Conservation (phyloP, 2,113 vertebrate genomes). For the Hemiprocne comata region DNA sequence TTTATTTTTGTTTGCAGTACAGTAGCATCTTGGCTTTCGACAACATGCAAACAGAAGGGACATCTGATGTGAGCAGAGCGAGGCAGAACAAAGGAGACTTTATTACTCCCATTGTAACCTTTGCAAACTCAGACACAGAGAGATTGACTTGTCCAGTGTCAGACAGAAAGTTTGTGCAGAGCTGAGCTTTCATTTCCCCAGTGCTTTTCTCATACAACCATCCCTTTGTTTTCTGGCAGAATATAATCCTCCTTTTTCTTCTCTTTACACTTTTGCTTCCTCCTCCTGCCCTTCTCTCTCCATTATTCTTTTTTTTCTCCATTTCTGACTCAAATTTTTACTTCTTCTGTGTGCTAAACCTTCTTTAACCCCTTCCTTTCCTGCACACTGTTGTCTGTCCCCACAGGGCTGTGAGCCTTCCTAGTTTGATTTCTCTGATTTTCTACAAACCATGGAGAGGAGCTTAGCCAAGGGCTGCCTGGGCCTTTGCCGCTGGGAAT, state of each 20-base stretch:
- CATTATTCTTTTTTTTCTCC: slow-evolving; percentile 20
- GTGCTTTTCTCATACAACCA: slow-evolving; percentile 23
- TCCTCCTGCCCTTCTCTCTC: slow-evolving; percentile 9
- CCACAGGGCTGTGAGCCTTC: not conserved
- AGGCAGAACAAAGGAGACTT: slow-evolving; percentile 31
- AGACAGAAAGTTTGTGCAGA: slow-evolving; percentile 42
- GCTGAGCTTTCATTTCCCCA: slow-evolving; percentile 3
- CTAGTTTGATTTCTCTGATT: not conserved
- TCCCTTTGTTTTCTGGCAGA: slow-evolving; percentile 36
- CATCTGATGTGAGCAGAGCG: not conserved
- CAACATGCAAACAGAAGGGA: not conserved
- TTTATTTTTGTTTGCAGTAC: not conserved
- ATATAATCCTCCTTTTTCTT: slow-evolving; percentile 41
- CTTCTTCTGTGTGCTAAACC: not conserved
- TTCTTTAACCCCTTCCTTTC: slow-evolving; percentile 35
- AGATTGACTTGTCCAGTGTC: slow-evolving; percentile 49
- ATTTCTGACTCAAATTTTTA: slow-evolving; percentile 49
- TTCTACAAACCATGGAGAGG: not conserved
- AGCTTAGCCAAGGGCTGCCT: not conserved
- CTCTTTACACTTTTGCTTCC: slow-evolving; percentile 36
- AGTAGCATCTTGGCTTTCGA: not conserved
- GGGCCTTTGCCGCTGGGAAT: not conserved
- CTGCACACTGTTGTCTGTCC: not conserved
- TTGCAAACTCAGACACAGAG: slow-evolving; percentile 26
- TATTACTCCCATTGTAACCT: slow-evolving; percentile 5